phyloP scores from a whole-genome alignment of 2,888 invertebrate species.

The Gastrophysa polygoni region DNA sequence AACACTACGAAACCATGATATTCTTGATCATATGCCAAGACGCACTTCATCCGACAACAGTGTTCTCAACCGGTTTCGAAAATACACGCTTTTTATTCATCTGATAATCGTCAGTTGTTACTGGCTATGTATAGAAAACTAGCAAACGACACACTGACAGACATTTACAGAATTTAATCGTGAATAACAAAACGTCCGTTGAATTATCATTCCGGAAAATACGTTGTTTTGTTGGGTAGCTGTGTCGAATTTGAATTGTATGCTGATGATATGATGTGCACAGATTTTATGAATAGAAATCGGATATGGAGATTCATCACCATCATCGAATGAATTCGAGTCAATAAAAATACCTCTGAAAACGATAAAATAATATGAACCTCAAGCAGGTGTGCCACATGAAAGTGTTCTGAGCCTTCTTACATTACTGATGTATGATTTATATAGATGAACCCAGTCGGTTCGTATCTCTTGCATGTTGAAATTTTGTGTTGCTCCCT shows the following conservation, averaged over 20 bases:
- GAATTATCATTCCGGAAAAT: conserved; percentile 22
- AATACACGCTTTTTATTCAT: conserved; percentile 31
- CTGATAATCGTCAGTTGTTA: conserved; percentile 33
- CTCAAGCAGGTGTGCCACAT: too few relatives aligned
- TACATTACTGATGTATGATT: too few relatives aligned
- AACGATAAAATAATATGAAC: too few relatives aligned
- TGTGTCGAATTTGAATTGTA: conserved; percentile 13
- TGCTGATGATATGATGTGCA: conserved; percentile 1
- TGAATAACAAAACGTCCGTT: conserved; percentile 19
- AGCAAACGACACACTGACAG: conserved; percentile 40
- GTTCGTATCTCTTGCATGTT: too few relatives aligned
- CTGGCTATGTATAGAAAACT: conserved; percentile 37
- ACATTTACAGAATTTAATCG: conserved; percentile 33
- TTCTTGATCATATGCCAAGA: too few relatives aligned
- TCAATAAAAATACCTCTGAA: too few relatives aligned
- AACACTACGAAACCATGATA: too few relatives aligned
- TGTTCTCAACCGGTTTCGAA: conserved; percentile 31
- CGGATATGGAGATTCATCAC: background rate
- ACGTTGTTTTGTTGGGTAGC: conserved; percentile 11
- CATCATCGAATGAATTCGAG: too few relatives aligned
- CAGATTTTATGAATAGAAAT: background rate
- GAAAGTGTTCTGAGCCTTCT: too few relatives aligned
- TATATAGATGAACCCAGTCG: too few relatives aligned
- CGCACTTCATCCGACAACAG: background rate
- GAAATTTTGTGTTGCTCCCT: too few relatives aligned